A percentile compares a stretch with the other conserved stretches of the same genome.
Conservation (phyloP, 2,888 invertebrate species). For the Lithophane semibrunnea region DNA sequence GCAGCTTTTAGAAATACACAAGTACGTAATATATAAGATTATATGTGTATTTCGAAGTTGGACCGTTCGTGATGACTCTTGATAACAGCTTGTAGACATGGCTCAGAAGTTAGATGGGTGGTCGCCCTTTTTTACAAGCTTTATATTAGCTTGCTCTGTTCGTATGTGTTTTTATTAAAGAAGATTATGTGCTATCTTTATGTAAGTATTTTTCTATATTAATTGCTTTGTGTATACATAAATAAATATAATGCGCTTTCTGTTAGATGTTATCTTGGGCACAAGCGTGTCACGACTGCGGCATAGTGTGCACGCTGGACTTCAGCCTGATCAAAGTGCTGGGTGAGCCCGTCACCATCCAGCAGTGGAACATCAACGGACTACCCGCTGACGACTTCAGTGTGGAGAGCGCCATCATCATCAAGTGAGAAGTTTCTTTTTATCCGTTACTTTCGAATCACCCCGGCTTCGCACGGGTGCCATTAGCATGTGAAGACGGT, state of each 20-base stretch:
- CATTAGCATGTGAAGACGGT: no score
- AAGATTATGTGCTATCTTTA: no score
- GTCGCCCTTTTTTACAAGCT: no score
- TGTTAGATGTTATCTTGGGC: constrained; percentile 94
- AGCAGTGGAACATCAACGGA: constrained; percentile 97
- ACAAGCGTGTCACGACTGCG: constrained; percentile 91
- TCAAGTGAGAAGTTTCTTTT: constrained; percentile 90
- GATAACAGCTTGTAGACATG: no score
- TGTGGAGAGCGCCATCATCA: constrained; percentile 97
- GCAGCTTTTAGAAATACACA: constrained; percentile 92
- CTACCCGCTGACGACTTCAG: constrained; percentile 97
- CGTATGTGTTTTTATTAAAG: no score
- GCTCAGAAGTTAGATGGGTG: no score
- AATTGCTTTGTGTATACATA: no score
- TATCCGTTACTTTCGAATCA: neutral
- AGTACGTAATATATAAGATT: constrained; percentile 69
- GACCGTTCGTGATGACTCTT: no score
- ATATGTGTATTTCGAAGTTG: no score
- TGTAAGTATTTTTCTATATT: no score
- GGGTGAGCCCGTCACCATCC: constrained; percentile 96
- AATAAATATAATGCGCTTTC: neutral
- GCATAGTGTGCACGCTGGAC: constrained; percentile 94
- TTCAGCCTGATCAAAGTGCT: constrained; percentile 95
- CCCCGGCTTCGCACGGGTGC: no score
- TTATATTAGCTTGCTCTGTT: no score